A percentile compares a stretch with the other conserved stretches of the same genome.
Conservation (phyloP, 2,797 vertebrate genomes). For the Scomberomorus guttatus region DNA sequence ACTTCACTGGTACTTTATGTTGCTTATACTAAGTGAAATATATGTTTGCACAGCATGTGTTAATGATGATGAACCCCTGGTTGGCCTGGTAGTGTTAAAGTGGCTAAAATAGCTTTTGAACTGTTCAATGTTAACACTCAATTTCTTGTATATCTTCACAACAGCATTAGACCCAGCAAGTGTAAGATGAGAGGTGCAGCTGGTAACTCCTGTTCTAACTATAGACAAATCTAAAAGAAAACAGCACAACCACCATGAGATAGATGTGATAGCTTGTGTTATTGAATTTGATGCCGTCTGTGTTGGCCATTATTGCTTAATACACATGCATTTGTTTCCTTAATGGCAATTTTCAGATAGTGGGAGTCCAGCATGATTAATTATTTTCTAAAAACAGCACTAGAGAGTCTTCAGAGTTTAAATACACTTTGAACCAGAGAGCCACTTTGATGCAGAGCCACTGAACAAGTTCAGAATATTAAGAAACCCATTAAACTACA, state of each 20-base stretch:
- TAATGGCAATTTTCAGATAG: constrained; percentile 66
- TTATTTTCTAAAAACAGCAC: constrained; percentile 53
- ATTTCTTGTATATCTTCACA: not conserved
- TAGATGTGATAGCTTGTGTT: constrained; percentile 46
- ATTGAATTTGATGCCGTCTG: constrained; percentile 62
- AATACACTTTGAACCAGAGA: constrained; percentile 40
- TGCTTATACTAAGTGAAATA: not conserved
- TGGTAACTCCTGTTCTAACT: constrained; percentile 2
- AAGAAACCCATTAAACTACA: constrained; percentile 48
- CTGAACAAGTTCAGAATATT: constrained; percentile 34
- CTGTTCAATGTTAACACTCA: no score
- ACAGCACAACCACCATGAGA: constrained; percentile 26
- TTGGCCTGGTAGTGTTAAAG: not conserved
- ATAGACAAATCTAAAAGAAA: constrained; percentile 4
- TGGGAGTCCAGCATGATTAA: constrained; percentile 57
- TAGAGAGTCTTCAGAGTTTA: constrained; percentile 27
- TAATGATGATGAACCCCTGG: not conserved
- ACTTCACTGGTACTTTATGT: not conserved
- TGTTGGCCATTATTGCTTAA: constrained; percentile 61
- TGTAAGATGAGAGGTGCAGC: not conserved
- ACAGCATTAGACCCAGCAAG: not conserved
- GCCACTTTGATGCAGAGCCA: constrained; percentile 32
- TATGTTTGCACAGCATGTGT: not conserved
- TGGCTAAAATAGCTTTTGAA: no score
- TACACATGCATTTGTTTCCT: constrained; percentile 62